Evolutionary conservation across 2,113 vertebrate genomes (phyloP).

Genomic region (Rhea pennata): DNA sequence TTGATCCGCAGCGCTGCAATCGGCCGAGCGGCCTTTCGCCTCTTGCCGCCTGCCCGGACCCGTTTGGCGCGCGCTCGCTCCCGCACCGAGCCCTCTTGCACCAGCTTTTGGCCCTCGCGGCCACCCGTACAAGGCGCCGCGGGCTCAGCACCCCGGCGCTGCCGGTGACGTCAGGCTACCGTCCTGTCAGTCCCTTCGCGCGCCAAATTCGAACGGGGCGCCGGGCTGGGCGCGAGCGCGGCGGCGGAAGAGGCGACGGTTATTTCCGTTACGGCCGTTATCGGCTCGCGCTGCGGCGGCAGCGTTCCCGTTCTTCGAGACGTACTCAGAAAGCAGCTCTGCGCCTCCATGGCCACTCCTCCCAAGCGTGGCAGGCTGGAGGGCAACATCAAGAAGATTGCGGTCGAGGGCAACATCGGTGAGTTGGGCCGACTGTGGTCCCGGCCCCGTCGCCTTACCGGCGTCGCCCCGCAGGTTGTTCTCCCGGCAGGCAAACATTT

Average conservation of each 20-base stretch:
- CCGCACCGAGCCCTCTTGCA: background rate
- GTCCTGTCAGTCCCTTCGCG: background rate
- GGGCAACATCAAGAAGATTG: slow-evolving; percentile 80
- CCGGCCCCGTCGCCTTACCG: no score
- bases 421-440: background rate
- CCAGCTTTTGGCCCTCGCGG: background rate
- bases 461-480: no score
- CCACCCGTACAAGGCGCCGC: background rate
- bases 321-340: no score
- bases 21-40: background rate
- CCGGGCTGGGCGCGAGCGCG: background rate
- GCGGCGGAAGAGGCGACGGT: background rate
- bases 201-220: slow-evolving; percentile 65
- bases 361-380: slow-evolving; percentile 65
- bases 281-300: no score
- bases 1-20: background rate
- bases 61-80: no score
- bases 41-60: no score
- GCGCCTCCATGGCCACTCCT: slow-evolving; percentile 70
- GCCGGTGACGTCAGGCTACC: background rate
- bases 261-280: background rate
- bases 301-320: no score
- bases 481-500: background rate
- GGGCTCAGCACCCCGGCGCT: no score
- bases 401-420: slow-evolving; percentile 94